Percentiles rank a stretch among this genome's conserved stretches.
phyloP scores from a whole-genome alignment of 2,113 vertebrate species.

The Seriola rivoliana region DNA sequence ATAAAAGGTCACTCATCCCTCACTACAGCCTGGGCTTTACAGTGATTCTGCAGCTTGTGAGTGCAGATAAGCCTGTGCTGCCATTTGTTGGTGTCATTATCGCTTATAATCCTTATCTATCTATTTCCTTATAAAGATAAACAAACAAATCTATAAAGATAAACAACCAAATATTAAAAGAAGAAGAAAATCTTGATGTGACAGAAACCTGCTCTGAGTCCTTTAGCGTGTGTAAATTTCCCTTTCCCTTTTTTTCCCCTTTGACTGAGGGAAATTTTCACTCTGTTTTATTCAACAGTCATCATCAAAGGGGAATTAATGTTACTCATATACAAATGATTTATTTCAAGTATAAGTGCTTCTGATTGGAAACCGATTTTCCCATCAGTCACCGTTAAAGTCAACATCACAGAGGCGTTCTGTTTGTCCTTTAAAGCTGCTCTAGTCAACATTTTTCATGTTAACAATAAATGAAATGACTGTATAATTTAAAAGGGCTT shows the following conservation, averaged over 20 bases:
- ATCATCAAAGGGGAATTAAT: constrained; percentile 34
- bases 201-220: background rate
- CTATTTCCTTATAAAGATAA: background rate
- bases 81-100: constrained; percentile 24
- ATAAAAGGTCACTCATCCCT: background rate
- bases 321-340: constrained; percentile 51
- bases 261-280: constrained; percentile 34
- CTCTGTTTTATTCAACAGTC: constrained; percentile 9
- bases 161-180: constrained; percentile 5
- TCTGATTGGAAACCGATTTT: constrained; percentile 12
- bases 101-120: constrained; percentile 13
- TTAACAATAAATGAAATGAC: background rate
- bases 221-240: constrained; percentile 24
- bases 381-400: constrained; percentile 16
- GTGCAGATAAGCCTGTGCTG: background rate
- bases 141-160: background rate
- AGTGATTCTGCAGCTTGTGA: constrained; percentile 5
- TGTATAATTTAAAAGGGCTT: background rate
- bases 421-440: background rate
- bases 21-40: background rate
- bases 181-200: background rate
- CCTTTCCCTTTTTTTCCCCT: constrained; percentile 32
- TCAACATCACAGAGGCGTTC: background rate
- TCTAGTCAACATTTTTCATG: background rate
- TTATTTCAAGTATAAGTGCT: constrained; percentile 13